Evolutionary conservation across 30 jellyfish, hydroid and myxozoan genomes (phyloP), one percentile per base, ranked within the genome.

Genomic region (Mastigias papua): DNA sequence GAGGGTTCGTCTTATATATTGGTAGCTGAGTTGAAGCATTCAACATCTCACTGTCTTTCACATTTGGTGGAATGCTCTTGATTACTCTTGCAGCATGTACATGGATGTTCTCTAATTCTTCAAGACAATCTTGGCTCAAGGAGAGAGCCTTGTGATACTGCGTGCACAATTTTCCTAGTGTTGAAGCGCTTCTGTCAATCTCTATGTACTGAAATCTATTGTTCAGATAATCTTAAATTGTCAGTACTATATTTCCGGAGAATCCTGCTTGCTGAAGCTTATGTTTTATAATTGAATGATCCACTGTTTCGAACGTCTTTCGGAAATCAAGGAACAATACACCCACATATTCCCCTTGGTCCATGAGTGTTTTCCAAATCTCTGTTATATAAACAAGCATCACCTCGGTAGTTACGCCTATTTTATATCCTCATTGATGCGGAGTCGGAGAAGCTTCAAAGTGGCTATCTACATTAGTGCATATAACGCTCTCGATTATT

Each of bases 271-370:
- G 81, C 81, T 69, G 81, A 27, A 30, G 81, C 81, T 69, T 69
- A 64, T 69, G 81, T 8, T 32, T 27, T 6, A 69, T 65, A 27
- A 69, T 69, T 69, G 63, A 16, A 35, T 69, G 62, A 27, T 32
- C 81, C 57, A 69, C 81, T 69, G 76, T 66, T 78, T 82, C 92
- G 42, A 82, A 82, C 50, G 78, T 78, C 63, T 82, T 82, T 65
- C 62, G 34, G 37, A 65, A 82, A 69, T 82, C 92, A 21, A 82
- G 67, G 65, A 51, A 37, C 54, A 82, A 61, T 27, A 70, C 75
- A 37, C 79, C 87, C 34, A 82, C 92, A 65, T 28, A 28, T 78
- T 82, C 68, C 65, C 75, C 61, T 58, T 82, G 73, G 30, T 82
- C 92, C 63, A 82, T 11, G 73, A 78, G 86, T 48, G 46, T 20